phyloP scores from a whole-genome alignment of 2,797 vertebrate species.

The Pseudopleuronectes americanus region DNA sequence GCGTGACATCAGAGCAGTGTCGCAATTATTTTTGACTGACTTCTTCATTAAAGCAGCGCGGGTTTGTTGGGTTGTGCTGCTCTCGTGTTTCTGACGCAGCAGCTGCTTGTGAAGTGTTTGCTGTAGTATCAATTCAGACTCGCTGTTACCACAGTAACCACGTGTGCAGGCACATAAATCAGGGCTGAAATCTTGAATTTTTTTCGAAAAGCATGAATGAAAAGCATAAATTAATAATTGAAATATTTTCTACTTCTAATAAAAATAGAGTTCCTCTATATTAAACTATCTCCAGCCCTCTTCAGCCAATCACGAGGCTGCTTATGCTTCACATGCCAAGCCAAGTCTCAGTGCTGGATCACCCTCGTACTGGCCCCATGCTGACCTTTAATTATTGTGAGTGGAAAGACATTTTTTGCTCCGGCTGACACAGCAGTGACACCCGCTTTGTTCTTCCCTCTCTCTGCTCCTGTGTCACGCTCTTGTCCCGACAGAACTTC shows the following conservation, averaged over 20 bases:
- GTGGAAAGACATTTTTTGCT: slow-evolving; percentile 47
- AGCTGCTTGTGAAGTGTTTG: background rate
- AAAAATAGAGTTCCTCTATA: slow-evolving; percentile 6
- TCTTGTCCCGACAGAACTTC: slow-evolving; percentile 34
- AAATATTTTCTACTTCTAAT: no score
- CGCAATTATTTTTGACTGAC: background rate
- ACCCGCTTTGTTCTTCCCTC: slow-evolving; percentile 39
- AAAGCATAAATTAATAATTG: no score
- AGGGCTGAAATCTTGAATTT: background rate
- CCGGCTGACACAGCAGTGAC: slow-evolving; percentile 50
- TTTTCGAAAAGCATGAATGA: no score
- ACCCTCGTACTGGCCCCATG: slow-evolving; percentile 46
- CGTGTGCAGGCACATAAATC: background rate
- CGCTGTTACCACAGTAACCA: background rate
- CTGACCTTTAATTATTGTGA: slow-evolving; percentile 74
- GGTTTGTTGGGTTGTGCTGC: background rate
- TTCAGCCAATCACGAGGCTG: slow-evolving; percentile 36
- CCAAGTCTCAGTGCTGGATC: slow-evolving; percentile 23
- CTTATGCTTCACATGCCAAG: slow-evolving; percentile 34
- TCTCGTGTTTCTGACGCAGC: background rate
- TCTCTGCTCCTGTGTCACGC: slow-evolving; percentile 26
- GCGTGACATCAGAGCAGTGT: background rate
- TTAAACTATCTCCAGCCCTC: slow-evolving; percentile 33
- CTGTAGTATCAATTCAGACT: background rate
- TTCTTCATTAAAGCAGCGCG: background rate